phyloP scores from a whole-genome alignment of 35 echinoderm and acorn worm genomes.

The Lytechinus pictus region DNA sequence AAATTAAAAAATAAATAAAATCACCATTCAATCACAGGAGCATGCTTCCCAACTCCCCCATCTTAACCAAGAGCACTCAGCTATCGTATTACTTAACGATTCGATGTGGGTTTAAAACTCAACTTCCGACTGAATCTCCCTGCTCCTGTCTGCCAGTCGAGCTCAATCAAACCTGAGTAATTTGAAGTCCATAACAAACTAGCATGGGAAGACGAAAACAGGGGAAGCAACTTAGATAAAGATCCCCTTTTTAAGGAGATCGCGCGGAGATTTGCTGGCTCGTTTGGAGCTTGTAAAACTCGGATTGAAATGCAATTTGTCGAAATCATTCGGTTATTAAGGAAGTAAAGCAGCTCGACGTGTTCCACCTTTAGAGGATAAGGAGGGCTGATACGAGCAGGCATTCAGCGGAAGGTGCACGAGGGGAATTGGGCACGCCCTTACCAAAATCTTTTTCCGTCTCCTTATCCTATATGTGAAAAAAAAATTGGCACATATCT shows the following conservation, averaged over 20 bases:
- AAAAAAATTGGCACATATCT: neutral
- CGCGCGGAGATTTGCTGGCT: slow-evolving; percentile 13
- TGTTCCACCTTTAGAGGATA: slow-evolving; percentile 37
- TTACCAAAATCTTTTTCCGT: slow-evolving; percentile 5
- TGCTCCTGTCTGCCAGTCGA: neutral
- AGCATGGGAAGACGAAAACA: neutral
- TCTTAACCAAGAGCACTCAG: neutral
- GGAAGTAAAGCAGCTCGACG: neutral
- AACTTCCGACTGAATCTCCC: slow-evolving; percentile 16
- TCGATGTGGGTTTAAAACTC: slow-evolving; percentile 30
- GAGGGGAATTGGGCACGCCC: slow-evolving; percentile 1
- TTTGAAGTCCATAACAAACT: slow-evolving; percentile 40
- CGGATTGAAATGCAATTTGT: slow-evolving; percentile 51
- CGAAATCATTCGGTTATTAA: slow-evolving; percentile 37
- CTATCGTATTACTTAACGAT: slow-evolving; percentile 16
- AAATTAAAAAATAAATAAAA: too few relatives aligned
- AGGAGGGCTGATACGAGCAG: neutral
- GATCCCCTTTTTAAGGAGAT: neutral
- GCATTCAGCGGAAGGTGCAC: slow-evolving; percentile 27
- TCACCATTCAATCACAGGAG: too few relatives aligned
- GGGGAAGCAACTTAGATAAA: slow-evolving; percentile 7
- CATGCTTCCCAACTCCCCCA: neutral
- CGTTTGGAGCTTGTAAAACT: slow-evolving; percentile 44
- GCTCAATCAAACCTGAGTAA: neutral
- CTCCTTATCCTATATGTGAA: neutral